Percentiles rank a stretch among this genome's conserved stretches.
These are phyloP conservation scores for Gortyna flavago DNA, from an alignment of 2,888 invertebrate genomes.

Conservation along the genomic window DNA sequence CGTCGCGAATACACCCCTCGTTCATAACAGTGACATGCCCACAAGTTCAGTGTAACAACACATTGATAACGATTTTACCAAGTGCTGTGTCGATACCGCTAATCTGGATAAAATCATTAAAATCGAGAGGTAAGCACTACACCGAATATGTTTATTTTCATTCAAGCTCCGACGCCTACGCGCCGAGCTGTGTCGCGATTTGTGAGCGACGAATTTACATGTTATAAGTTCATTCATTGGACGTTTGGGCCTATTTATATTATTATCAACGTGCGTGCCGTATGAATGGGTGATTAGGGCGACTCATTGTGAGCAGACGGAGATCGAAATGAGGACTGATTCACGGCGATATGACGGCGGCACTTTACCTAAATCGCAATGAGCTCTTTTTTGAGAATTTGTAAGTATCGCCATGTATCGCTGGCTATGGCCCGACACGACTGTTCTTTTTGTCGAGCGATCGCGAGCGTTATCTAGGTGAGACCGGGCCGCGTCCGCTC, in stretches of 20 bases:
- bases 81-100: slow-evolving; percentile 84
- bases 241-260: slow-evolving; percentile 86
- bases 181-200: slow-evolving; percentile 87
- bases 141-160: slow-evolving; percentile 86
- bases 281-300: slow-evolving; percentile 85
- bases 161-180: slow-evolving; percentile 87
- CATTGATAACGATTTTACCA: slow-evolving; percentile 75
- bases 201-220: slow-evolving; percentile 89
- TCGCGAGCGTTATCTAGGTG: slow-evolving; percentile 84
- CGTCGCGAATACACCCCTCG: slow-evolving; percentile 72
- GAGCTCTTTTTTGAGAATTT: slow-evolving; percentile 65
- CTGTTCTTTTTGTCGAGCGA: slow-evolving; percentile 74
- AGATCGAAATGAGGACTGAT: slow-evolving; percentile 73
- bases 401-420: slow-evolving; percentile 65
- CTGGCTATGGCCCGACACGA: slow-evolving; percentile 65
- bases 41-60: slow-evolving; percentile 81
- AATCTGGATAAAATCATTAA: slow-evolving; percentile 88
- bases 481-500: slow-evolving; percentile 82
- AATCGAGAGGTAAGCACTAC: slow-evolving; percentile 86
- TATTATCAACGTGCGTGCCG: slow-evolving; percentile 84
- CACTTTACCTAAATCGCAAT: slow-evolving; percentile 59
- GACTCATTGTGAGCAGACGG: slow-evolving; percentile 72
- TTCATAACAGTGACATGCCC: slow-evolving; percentile 82
- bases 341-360: slow-evolving; percentile 71
- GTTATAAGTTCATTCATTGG: slow-evolving; percentile 88